Conservation (phyloP, 2,888 invertebrate species). For the Ganaspis brasiliensis region DNA sequence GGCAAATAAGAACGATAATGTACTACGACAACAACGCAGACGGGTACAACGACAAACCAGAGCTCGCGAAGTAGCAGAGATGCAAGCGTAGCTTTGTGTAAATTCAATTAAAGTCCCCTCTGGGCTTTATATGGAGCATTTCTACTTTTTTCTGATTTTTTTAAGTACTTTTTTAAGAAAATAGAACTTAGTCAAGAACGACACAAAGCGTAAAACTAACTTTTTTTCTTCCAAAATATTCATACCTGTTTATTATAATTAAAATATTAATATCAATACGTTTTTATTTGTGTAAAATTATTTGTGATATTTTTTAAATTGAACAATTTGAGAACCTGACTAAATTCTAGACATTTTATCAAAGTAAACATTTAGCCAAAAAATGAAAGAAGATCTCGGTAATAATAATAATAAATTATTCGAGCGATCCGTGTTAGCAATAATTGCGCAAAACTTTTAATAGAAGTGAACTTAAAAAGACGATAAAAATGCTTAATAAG, state of each 20-base stretch:
- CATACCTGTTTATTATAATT: neutral
- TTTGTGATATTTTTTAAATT: too few relatives aligned
- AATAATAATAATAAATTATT: too few relatives aligned
- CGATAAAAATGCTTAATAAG: too few relatives aligned
- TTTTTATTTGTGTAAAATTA: too few relatives aligned
- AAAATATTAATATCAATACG: neutral
- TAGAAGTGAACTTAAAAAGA: too few relatives aligned
- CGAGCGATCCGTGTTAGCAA: too few relatives aligned
- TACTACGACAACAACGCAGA: slow-evolving; percentile 36
- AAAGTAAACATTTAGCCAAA: too few relatives aligned
- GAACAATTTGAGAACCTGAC: too few relatives aligned
- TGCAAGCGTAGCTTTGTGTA: slow-evolving; percentile 41
- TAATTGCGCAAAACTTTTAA: too few relatives aligned
- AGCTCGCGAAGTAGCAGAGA: slow-evolving; percentile 33
- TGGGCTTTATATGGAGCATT: slow-evolving; percentile 40
- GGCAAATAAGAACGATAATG: slow-evolving; percentile 43
- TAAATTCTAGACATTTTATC: too few relatives aligned
- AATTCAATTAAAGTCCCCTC: slow-evolving; percentile 41
- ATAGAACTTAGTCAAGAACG: slow-evolving; percentile 24
- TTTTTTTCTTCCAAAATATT: slow-evolving; percentile 1
- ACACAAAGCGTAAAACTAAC: slow-evolving; percentile 35
- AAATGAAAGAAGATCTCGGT: too few relatives aligned
- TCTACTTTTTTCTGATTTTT: neutral
- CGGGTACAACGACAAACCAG: slow-evolving; percentile 29
- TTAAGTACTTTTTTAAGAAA: neutral